A percentile compares a stretch with the other conserved stretches of the same genome.
phyloP scores from a whole-genome alignment of 2,888 invertebrate species.

The Uropetala carovei region DNA sequence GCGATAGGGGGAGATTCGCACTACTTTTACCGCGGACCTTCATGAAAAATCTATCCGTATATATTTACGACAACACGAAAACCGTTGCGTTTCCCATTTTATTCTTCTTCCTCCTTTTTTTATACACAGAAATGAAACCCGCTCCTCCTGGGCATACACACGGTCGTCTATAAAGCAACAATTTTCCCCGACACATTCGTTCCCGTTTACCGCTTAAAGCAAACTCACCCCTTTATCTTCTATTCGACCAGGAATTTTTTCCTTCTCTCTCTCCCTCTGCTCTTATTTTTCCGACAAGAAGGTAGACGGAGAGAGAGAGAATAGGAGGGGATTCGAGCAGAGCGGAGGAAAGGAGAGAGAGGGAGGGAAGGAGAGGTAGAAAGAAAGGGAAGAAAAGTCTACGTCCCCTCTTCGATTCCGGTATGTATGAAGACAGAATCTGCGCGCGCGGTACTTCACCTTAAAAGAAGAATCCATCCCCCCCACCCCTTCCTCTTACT shows the following conservation, averaged over 20 bases:
- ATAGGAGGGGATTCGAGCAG: not conserved
- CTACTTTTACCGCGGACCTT: not conserved
- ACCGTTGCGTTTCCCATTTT: not conserved
- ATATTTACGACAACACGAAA: not conserved
- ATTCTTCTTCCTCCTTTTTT: not conserved
- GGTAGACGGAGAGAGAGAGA: not conserved
- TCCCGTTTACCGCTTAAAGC: conserved; percentile 55
- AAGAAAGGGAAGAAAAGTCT: not conserved
- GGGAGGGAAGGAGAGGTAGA: not conserved
- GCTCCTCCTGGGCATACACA: not conserved
- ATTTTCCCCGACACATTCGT: conserved; percentile 39
- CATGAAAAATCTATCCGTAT: conserved; percentile 30
- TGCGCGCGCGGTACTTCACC: conserved; percentile 25
- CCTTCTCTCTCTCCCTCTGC: not conserved
- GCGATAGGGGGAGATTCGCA: not conserved
- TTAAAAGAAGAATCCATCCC: not conserved
- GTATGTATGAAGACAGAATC: conserved; percentile 17
- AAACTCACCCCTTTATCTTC: conserved; percentile 48
- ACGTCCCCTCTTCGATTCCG: not conserved
- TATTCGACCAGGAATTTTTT: conserved; percentile 1
- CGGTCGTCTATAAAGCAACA: conserved; percentile 6
- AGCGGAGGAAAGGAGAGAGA: not conserved
- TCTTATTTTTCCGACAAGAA: not conserved
- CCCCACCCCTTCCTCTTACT: not conserved
- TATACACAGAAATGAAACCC: not conserved